Percentiles rank a stretch among this genome's conserved stretches.
Evolutionary conservation across 2,113 vertebrate species (phyloP).

Genomic region (Chloroceryle aenea): DNA sequence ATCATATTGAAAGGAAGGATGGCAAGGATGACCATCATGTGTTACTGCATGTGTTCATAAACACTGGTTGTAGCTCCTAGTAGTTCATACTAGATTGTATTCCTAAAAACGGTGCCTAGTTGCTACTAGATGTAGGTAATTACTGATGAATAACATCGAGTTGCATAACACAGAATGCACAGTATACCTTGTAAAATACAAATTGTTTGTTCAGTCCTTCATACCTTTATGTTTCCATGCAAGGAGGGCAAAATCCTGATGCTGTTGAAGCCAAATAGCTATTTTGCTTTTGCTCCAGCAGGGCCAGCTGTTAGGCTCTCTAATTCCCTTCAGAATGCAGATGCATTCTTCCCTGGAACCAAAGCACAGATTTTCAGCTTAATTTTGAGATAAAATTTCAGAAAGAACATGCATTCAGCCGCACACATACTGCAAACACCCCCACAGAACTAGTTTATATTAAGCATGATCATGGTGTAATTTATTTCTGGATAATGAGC

Average conservation of each 20-base stretch:
- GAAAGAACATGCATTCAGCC: not conserved
- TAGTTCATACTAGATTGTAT: not conserved
- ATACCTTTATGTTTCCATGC: not conserved
- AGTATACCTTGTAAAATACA: not conserved
- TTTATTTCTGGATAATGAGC: not conserved
- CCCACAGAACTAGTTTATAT: not conserved
- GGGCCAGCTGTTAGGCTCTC: not conserved
- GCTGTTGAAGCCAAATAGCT: not conserved
- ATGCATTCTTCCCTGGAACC: not conserved
- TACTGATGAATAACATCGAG: rapidly evolving
- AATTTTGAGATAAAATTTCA: not conserved
- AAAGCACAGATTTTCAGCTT: not conserved
- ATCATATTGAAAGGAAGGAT: not conserved
- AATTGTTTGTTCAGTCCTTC: not conserved
- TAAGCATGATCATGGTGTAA: not conserved
- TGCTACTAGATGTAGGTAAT: not conserved
- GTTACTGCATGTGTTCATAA: not conserved
- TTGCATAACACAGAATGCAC: not conserved
- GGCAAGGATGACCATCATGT: not conserved
- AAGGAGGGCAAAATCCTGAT: not conserved
- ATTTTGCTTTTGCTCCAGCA: not conserved
- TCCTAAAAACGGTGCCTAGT: not conserved
- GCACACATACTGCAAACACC: not conserved
- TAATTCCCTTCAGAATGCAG: not conserved
- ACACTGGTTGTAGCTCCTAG: not conserved